Conservation (phyloP, 2,888 invertebrate species). For the Ophraella communa region DNA sequence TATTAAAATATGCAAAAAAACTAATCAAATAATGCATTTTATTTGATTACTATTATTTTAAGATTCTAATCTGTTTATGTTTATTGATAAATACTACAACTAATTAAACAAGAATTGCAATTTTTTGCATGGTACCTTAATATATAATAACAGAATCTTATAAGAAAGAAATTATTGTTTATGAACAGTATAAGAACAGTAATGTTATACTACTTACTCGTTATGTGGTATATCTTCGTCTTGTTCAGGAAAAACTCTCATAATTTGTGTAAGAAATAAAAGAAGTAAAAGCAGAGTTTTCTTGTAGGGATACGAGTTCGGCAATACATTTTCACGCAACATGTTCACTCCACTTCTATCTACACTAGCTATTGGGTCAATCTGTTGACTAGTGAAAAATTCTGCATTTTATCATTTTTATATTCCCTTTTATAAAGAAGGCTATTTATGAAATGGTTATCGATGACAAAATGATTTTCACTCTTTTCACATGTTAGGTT, state of each 20-base stretch:
- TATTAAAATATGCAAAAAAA: neutral
- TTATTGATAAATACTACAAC: neutral
- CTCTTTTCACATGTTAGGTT: slow-evolving; percentile 50
- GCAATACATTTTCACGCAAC: slow-evolving; percentile 45
- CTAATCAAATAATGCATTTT: neutral
- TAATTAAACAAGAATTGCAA: neutral
- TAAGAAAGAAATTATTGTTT: neutral
- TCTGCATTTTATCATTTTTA: slow-evolving; percentile 14
- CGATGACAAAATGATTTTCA: slow-evolving; percentile 9
- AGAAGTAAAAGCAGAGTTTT: slow-evolving; percentile 40
- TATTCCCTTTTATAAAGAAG: neutral
- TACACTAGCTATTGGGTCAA: slow-evolving; percentile 36
- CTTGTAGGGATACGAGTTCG: slow-evolving; percentile 31
- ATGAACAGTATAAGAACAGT: neutral
- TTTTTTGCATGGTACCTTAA: neutral
- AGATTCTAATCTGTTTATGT: neutral
- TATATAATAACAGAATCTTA: neutral
- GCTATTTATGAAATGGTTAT: neutral
- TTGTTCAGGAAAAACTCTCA: slow-evolving; percentile 70
- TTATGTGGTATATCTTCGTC: slow-evolving; percentile 90
- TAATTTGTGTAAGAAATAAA: slow-evolving; percentile 51
- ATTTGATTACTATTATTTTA: neutral
- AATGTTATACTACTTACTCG: slow-evolving; percentile 72
- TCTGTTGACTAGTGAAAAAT: slow-evolving; percentile 23
- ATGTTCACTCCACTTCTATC: slow-evolving; percentile 43